Base-by-base conservation (phyloP, 2,888 invertebrate species). In the Aquatica leii region DNA sequence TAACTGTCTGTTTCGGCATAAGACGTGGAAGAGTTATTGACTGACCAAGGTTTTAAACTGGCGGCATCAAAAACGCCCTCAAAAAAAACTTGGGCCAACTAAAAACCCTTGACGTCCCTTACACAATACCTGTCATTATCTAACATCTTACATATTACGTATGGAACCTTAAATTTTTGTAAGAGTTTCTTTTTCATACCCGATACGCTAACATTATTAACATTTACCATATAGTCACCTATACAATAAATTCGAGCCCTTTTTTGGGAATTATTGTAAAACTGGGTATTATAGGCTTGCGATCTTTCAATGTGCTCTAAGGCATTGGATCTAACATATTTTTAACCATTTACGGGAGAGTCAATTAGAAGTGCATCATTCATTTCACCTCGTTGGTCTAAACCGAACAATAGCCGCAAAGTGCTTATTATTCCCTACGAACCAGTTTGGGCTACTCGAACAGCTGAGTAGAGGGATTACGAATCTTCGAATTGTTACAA, bases 61-160 rank as follows among this genome's bases (percentile, higher is more conserved):
- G 40, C n/a, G 14, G 40, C 40, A 9, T n/a, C 40, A 12, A 40
- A 40, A 5, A 40, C 40, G 4, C 40, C 40, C 66, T 17, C 63
- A 60, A 40, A 40, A 5, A 9, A 9, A 12, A 15, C 65, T 54
- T 69, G 65, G 6, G 69, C 65, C 9, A 68, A 14, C 55, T 67
- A 67, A 52, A 66, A 65, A 20, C 58, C 54, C 37, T 70, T 70
- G 17, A 59, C 55, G 63, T 69, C 69, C n/a, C 14, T 35, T 17
- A 69, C 59, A n/a, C n/a, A n/a, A n/a, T n/a, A n/a, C n/a, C n/a
- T n/a, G n/a, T n/a, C n/a, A n/a, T n/a, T n/a, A n/a, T n/a, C n/a
- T n/a, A n/a, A n/a, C n/a, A n/a, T n/a, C n/a, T n/a, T n/a, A n/a
- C n/a, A n/a, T n/a, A n/a, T n/a, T n/a, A n/a, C n/a, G n/a, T n/a